Evolutionary conservation across 1,140 invertebrate species (phyloP), one percentile per base, ranked within the genome.

Genomic region (Leguminivora glycinivorella): DNA sequence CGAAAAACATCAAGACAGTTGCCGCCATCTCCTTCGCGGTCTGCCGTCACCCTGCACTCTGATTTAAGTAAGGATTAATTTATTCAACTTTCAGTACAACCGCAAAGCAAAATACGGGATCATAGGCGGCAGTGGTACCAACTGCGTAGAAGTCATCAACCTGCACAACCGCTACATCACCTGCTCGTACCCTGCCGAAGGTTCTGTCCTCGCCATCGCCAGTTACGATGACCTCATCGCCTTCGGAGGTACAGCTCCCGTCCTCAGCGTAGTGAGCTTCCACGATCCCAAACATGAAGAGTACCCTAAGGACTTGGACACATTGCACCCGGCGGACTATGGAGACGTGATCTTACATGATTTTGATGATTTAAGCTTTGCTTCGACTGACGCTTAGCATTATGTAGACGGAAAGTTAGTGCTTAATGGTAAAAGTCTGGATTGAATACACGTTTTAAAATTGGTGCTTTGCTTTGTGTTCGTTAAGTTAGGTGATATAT

Each of bases 121-220:
- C 26, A 83, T 91, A 14, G 91, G 89, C 10, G 91, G 91, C n/a
- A 90, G 88, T 22, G 91, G 91, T 0, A 89, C 91, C 5, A 82
- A 82, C 14, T 88, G 84, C 47, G 74, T 92, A 0, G 91, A 92
- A 73, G 83, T 89, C 5, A 82, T 92, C n/a, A 91, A 92, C 56
- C 80, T 92, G 0, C 88, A 91, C 74, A 91, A 91, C 71, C 75
- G 89, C 26, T 90, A 89, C 68, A 88, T 90, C 19, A 67, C 82
- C 2, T 90, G 88, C 40, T 91, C 88, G 0, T 91, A 90, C 43
- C 85, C 88, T 3, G 79, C 83, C 0, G 19, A 80, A 0, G 88
- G 89, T 0, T 73, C 80, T 0, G 72, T 90, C 12, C 70, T 85
- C 2, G 87, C 87, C 4, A 56, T 89, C 5, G 74, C 85, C 7